Evolutionary conservation across 2,888 invertebrate species (phyloP), one percentile per base, ranked within the genome.

Genomic region (Netelia virgata): DNA sequence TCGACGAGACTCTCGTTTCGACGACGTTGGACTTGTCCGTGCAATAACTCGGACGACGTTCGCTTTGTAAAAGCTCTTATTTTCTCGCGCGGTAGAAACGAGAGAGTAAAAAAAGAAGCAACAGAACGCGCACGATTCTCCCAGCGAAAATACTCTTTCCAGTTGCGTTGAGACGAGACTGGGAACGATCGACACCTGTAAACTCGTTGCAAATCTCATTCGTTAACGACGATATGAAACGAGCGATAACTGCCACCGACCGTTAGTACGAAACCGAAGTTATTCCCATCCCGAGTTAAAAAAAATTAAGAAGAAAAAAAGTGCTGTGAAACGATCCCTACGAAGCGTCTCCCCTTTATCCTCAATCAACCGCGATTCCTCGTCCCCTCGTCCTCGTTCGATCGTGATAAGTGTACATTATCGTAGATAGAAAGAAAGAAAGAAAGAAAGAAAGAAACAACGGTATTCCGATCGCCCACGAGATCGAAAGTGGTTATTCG

Each of bases 1-100:
- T 72, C 84, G 59, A 73, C 43, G 68, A 74, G 73, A 78, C 64
- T 80, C 83, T 80, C 72, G 61, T 81, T 76, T 76, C 59, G 66
- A 47, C 70, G 79, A 28, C 55, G 28, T 28, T 11, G 36, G 50
- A 63, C 61, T 59, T 72, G 57, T 66, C 68, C 70, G 83, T 72
- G 74, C 75, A 79, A 84, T 84, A 84, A 76, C 80, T 80, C 66
- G 3, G 75, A 72, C 64, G 18, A 53, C 50, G 43, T 66, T 55
- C 18, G 18, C 10, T 23, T 47, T 66, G n/a, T 59, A 8, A 23
- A 20, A 55, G 53, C 14, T 74, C 16, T 61, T 6, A 3, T 43
- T 36, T 18, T 50, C 43, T 11, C 47, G 20, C n/a, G 20, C 59
- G 10, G 6, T 16, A n/a, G 41, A 70, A 61, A 28, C 41, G 72